Conservation (phyloP, 2,797 vertebrate species). For the Buphagus erythrorhynchus region DNA sequence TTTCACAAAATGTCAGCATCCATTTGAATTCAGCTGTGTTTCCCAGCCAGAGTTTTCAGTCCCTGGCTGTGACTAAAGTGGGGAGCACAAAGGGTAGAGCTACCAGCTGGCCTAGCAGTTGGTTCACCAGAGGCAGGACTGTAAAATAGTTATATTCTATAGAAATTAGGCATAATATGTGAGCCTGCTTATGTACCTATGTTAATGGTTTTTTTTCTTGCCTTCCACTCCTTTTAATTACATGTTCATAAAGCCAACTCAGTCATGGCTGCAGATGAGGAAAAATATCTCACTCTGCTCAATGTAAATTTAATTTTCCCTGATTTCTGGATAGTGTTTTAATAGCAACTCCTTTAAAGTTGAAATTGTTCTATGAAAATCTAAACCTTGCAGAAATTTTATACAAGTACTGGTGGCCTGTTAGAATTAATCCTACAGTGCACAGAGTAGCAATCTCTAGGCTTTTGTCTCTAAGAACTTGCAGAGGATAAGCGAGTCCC, state of each 20-base stretch:
- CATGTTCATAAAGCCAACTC: not conserved
- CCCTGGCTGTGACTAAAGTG: not conserved
- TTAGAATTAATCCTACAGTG: not conserved
- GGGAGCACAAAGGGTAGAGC: not conserved
- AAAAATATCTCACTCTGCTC: not conserved
- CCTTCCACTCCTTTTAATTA: not conserved
- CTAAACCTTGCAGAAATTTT: not conserved
- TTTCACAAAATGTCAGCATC: not conserved
- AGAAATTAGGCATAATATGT: not conserved
- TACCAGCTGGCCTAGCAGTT: constrained; percentile 31
- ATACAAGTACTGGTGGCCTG: not conserved
- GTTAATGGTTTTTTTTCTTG: not conserved
- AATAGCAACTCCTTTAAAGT: not conserved
- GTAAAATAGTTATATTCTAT: not conserved
- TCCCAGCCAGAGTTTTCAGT: not conserved
- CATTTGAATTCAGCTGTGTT: not conserved
- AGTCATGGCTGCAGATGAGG: not conserved
- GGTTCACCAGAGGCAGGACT: not conserved
- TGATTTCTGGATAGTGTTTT: not conserved
- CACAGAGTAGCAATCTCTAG: not conserved
- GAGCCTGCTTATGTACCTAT: not conserved
- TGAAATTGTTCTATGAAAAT: not conserved
- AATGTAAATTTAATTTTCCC: not conserved
- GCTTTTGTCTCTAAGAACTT: not conserved
- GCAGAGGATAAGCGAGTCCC: not conserved